Conservation (phyloP, 37 sponge, comb jelly and placozoan species). For the Agelas oroides region DNA sequence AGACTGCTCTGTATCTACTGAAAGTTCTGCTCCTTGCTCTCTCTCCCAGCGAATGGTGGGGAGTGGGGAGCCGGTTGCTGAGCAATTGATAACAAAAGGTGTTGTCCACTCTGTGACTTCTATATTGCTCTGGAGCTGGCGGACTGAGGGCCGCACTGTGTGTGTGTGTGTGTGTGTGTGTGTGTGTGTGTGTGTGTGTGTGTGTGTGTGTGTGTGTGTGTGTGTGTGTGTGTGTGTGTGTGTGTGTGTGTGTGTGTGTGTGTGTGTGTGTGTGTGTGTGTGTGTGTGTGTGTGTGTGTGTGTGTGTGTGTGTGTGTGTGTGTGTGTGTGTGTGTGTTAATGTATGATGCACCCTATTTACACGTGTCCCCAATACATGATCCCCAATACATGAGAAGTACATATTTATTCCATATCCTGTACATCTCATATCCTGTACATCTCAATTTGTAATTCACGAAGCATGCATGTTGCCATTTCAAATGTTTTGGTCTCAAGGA, state of each 20-base stretch:
- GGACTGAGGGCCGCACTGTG: conserved; percentile 14
- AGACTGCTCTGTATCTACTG: too few relatives aligned
- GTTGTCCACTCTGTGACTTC: not conserved
- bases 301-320: too few relatives aligned
- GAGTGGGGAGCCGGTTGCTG: conserved; percentile 25
- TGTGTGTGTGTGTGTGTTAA: too few relatives aligned
- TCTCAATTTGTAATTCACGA: too few relatives aligned
- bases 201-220: conserved; percentile 35
- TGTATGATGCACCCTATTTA: too few relatives aligned
- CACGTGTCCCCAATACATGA: too few relatives aligned
- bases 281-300: not conserved
- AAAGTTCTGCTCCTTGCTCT: not conserved
- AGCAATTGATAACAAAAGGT: conserved; percentile 17
- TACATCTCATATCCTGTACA: too few relatives aligned
- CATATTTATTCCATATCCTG: too few relatives aligned
- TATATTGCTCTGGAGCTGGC: conserved; percentile 1
- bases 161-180: conserved; percentile 57
- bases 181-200: conserved; percentile 21
- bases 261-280: conserved; percentile 37
- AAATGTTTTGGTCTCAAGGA: too few relatives aligned
- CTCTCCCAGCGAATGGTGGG: conserved; percentile 39
- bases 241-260: conserved; percentile 32
- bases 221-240: conserved; percentile 40
- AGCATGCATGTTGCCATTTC: too few relatives aligned
- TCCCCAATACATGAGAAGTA: too few relatives aligned